Conservation (phyloP, 2,113 vertebrate species). For the Channa argus region DNA sequence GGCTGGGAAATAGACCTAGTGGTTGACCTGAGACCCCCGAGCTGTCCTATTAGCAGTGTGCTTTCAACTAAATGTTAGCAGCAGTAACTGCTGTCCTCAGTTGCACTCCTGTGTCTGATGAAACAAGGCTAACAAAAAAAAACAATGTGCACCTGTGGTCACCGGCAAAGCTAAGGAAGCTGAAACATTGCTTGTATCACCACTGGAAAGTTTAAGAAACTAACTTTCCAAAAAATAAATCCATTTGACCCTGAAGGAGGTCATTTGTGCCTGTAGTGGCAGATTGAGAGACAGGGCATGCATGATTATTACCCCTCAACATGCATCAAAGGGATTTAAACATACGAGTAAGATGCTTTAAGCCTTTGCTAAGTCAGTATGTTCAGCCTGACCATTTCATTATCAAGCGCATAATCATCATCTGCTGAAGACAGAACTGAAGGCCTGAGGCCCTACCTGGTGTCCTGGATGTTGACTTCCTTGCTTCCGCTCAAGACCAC, state of each 20-base stretch:
- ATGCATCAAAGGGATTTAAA: conserved; percentile 79
- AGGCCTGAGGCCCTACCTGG: conserved; percentile 76
- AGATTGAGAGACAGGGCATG: conserved; percentile 72
- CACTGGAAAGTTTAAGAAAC: conserved; percentile 27
- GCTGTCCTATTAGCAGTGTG: conserved; percentile 81
- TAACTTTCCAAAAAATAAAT: conserved; percentile 47
- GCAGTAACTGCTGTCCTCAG: conserved; percentile 20
- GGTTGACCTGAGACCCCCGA: conserved; percentile 82
- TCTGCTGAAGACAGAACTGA: conserved; percentile 62
- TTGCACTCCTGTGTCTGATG: background rate
- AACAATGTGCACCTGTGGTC: background rate
- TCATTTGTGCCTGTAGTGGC: conserved; percentile 65
- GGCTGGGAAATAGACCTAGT: conserved; percentile 82
- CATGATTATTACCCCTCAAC: conserved; percentile 79
- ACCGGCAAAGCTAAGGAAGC: conserved; percentile 25
- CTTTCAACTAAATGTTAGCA: conserved; percentile 13
- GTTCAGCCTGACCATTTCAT: conserved; percentile 81
- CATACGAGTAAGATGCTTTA: conserved; percentile 74
- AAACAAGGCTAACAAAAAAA: conserved; percentile 17
- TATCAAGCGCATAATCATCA: conserved; percentile 79
- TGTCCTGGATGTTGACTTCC: conserved; percentile 76
- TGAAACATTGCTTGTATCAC: conserved; percentile 13
- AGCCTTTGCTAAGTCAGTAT: conserved; percentile 81
- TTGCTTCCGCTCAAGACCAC: conserved; percentile 80
- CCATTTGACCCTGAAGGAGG: conserved; percentile 73